phyloP scores from a whole-genome alignment of 2,888 invertebrate species.

The Lissocephala sabroskyi region DNA sequence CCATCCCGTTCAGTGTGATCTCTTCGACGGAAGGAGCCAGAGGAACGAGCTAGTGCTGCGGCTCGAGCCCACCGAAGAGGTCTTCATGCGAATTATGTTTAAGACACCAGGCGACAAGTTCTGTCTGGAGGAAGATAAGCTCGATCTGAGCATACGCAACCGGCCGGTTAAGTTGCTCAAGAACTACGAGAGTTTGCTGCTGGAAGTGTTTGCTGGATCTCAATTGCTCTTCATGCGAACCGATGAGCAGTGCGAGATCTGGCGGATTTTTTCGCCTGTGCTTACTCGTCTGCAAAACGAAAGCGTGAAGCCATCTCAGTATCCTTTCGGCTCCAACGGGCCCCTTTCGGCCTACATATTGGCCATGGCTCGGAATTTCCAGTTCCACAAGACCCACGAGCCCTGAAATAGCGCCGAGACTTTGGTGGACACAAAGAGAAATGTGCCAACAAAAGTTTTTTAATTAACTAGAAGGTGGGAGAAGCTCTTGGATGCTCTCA shows the following conservation, averaged over 20 bases:
- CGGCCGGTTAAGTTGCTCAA: neutral
- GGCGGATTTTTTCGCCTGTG: conserved; percentile 47
- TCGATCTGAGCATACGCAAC: conserved; percentile 25
- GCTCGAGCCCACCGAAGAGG: conserved; percentile 31
- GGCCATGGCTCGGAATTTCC: conserved; percentile 34
- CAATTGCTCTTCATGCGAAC: conserved; percentile 52
- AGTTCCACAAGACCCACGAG: conserved; percentile 32
- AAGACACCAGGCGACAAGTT: conserved; percentile 31
- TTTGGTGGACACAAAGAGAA: conserved; percentile 12
- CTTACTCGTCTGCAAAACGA: conserved; percentile 33
- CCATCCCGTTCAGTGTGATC: conserved; percentile 29
- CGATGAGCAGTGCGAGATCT: conserved; percentile 49
- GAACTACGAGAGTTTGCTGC: conserved; percentile 18
- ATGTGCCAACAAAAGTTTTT: conserved; percentile 57
- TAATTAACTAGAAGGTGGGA: conserved; percentile 36
- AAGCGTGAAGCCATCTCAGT: conserved; percentile 28
- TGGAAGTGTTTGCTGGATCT: conserved; percentile 40
- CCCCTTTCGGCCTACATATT: conserved; percentile 36
- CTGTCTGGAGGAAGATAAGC: conserved; percentile 27
- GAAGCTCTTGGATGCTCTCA: neutral
- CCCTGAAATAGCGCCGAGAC: neutral
- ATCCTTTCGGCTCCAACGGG: conserved; percentile 37
- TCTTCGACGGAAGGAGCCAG: conserved; percentile 2
- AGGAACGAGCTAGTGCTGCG: conserved; percentile 42
- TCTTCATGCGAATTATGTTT: conserved; percentile 45